Conservation (phyloP, 64 coral and sea anemone genomes). For the Pocillopora verrucosa region DNA sequence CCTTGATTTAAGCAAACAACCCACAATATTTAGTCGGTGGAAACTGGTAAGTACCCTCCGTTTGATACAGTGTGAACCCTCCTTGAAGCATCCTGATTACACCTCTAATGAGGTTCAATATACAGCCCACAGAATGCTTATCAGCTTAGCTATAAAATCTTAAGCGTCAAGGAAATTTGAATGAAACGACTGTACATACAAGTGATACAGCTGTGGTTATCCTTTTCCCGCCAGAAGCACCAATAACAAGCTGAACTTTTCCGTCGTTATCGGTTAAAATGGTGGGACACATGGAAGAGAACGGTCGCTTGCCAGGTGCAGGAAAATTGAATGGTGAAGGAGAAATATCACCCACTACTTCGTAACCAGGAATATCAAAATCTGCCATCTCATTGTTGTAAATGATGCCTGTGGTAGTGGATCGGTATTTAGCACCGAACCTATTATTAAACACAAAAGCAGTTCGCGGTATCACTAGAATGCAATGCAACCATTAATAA, state of each 20-base stretch:
- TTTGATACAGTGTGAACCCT: too few species aligned
- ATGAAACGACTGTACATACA: slow-evolving; percentile 39
- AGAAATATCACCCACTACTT: slow-evolving; percentile 30
- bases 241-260: slow-evolving; percentile 58
- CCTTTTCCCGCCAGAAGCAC: slow-evolving; percentile 81
- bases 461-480: too few species aligned
- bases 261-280: slow-evolving; percentile 78
- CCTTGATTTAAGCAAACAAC: too few species aligned
- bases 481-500: too few species aligned
- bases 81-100: too few species aligned
- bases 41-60: too few species aligned
- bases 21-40: too few species aligned
- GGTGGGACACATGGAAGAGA: slow-evolving; percentile 77
- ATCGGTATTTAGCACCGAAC: slow-evolving; percentile 85
- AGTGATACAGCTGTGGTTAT: slow-evolving; percentile 74
- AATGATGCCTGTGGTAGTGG: slow-evolving; percentile 79
- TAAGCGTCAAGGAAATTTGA: neutral
- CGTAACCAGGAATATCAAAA: slow-evolving; percentile 58
- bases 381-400: slow-evolving; percentile 95
- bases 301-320: slow-evolving; percentile 71
- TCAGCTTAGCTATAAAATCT: neutral
- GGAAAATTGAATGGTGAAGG: slow-evolving; percentile 74
- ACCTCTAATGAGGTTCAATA: too few species aligned
- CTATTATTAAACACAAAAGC: slow-evolving; percentile 16
- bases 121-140: too few species aligned